phyloP scores from a whole-genome alignment of 1,140 invertebrate genomes.

The Eriosoma lanigerum region DNA sequence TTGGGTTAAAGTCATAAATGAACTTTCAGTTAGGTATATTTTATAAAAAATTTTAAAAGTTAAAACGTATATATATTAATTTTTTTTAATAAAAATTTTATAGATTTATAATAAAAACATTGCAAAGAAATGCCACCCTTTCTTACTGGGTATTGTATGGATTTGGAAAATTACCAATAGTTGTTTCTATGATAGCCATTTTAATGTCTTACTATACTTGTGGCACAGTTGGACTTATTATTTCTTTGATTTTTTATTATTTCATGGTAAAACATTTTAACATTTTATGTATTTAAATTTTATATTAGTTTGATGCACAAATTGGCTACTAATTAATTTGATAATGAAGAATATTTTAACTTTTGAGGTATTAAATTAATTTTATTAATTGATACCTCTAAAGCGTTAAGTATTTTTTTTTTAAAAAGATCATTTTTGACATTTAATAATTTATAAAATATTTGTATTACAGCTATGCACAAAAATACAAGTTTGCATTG shows the following conservation, averaged over 20 bases:
- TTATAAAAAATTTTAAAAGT: not conserved
- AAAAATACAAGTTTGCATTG: slow-evolving; percentile 27
- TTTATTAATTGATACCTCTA: not conserved
- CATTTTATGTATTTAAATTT: too few species aligned
- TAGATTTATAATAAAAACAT: slow-evolving; percentile 36
- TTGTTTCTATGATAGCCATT: slow-evolving; percentile 30
- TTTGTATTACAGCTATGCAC: slow-evolving; percentile 12
- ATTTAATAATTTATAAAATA: too few species aligned
- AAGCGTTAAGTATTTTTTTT: too few species aligned
- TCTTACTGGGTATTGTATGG: slow-evolving; percentile 33
- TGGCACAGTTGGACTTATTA: slow-evolving; percentile 41
- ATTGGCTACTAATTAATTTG: not conserved
- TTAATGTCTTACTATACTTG: slow-evolving; percentile 24
- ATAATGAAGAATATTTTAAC: too few species aligned
- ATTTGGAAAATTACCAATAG: slow-evolving; percentile 42
- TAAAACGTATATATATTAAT: too few species aligned
- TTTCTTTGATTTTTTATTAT: slow-evolving; percentile 43
- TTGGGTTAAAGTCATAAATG: slow-evolving; percentile 35
- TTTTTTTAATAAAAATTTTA: not conserved
- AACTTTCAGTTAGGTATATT: slow-evolving; percentile 11
- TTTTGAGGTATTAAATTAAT: not conserved
- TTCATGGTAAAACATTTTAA: slow-evolving; percentile 26
- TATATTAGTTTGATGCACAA: too few species aligned
- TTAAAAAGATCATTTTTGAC: too few species aligned
- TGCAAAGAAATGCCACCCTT: not conserved